Base-by-base conservation (phyloP, 2,888 invertebrate species). In the Lycaena phlaeas region DNA sequence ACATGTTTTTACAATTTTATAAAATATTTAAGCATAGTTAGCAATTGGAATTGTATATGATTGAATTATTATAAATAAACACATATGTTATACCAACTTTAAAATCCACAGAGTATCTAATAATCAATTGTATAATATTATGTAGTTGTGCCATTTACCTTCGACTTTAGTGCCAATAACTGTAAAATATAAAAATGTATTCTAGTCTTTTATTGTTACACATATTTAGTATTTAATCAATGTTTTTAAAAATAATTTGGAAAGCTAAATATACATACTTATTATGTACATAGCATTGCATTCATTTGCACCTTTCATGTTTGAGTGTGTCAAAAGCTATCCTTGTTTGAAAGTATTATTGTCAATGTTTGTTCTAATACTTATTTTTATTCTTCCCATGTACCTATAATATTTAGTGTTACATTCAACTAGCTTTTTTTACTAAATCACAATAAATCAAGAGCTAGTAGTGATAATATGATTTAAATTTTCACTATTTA, bases 201-300 rank as follows among this genome's bases (percentile, higher is more conserved):
- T 85, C 85, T 85, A 85, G 85, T 85, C 85, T 84, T 76, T 39
- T 82, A 85, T 82, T 85, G 84, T 84, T 85, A 84, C 67, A 72
- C 76, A 71, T 78, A 76, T 81, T 81, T 82, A 82, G 82, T 74
- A 69, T 74, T 69, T 77, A 81, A 82, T 81, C 73, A 71, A 76
- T 65, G 68, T 76, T 77, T 70, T 56, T 66, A 71, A 68, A 72
- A 67, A 72, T 79, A 75, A 72, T 79, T 79, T 81, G 69, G 64
- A 70, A 46, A 68, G 54, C 54, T 56, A 58, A 63, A 64, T 57
- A 40, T 61, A 64, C 52, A 61, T 71, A n/a, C n/a, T 29, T 22
- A 42, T 37, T 40, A 43, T 64, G 48, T 52, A 54, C 41, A 49
- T 51, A 63, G 67, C 63, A 59, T n/a, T 66, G 68, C 55, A 66